Conservation (phyloP, 1,140 invertebrate species). For the Protaetia brevitarsis region DNA sequence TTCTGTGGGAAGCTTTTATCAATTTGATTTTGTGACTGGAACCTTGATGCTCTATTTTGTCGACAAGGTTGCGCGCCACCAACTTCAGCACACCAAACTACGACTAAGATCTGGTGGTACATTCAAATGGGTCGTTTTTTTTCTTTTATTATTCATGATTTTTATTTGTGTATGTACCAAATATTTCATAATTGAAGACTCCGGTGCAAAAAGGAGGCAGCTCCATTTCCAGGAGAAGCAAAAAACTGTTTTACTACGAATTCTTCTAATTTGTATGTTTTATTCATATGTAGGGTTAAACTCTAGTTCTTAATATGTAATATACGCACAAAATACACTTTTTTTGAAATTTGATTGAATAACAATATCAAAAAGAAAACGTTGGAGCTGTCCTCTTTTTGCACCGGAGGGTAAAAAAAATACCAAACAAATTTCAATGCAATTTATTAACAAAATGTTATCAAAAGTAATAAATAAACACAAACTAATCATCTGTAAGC, state of each 20-base stretch:
- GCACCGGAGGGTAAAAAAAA: slow-evolving; percentile 20
- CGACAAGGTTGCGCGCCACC: no score
- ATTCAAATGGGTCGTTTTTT: no score
- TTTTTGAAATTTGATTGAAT: slow-evolving; percentile 25
- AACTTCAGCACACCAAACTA: no score
- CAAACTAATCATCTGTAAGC: slow-evolving; percentile 28
- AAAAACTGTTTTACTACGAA: slow-evolving; percentile 24
- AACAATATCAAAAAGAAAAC: slow-evolving; percentile 25
- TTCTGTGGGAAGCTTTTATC: no score
- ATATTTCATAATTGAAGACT: slow-evolving; percentile 16
- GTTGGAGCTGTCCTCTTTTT: slow-evolving; percentile 21
- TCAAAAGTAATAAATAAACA: no score
- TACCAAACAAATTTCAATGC: no score
- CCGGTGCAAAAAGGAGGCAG: slow-evolving; percentile 24
- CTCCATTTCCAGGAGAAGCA: slow-evolving; percentile 23
- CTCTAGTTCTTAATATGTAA: slow-evolving; percentile 24
- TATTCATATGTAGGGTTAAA: slow-evolving; percentile 27
- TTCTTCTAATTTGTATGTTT: slow-evolving; percentile 17
- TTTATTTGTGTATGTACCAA: no score
- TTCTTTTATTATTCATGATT: no score
- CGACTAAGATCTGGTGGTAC: no score
- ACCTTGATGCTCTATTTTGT: no score
- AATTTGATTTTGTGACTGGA: no score
- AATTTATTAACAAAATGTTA: no score
- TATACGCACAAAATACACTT: slow-evolving; percentile 24